Percentiles rank a stretch among this genome's conserved stretches.
These are phyloP conservation scores for Cyrtorhinus lividipennis DNA, from an alignment of 1,140 invertebrate species.

Conservation along the genomic window DNA sequence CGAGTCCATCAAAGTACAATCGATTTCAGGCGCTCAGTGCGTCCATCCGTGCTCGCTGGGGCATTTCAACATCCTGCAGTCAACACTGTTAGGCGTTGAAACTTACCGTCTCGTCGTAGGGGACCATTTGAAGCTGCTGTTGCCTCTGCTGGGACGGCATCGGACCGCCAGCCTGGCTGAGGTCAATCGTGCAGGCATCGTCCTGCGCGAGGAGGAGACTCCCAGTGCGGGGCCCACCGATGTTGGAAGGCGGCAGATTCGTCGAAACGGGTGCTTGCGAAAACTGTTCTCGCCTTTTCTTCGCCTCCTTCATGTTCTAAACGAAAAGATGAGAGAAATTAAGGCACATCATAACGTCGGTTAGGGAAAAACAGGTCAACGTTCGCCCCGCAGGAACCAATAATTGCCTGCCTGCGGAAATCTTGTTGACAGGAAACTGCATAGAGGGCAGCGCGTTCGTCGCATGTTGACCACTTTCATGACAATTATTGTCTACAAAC, in stretches of 20 bases:
- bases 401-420: too few relatives aligned
- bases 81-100: neutral
- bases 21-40: too few relatives aligned
- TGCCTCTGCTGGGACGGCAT: conserved; percentile 30
- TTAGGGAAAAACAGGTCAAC: neutral
- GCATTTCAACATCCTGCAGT: neutral
- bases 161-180: conserved; percentile 41
- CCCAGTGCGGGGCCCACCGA: conserved; percentile 47
- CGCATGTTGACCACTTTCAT: too few relatives aligned
- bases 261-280: conserved; percentile 56
- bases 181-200: conserved; percentile 46
- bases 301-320: conserved; percentile 88
- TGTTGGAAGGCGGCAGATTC: conserved; percentile 54
- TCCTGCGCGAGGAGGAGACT: conserved; percentile 46
- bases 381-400: too few relatives aligned
- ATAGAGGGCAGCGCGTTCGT: too few relatives aligned
- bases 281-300: conserved; percentile 84
- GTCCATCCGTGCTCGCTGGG: too few relatives aligned
- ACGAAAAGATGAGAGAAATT: neutral
- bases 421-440: too few relatives aligned
- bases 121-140: conserved; percentile 41
- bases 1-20: too few relatives aligned
- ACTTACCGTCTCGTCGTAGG: conserved; percentile 63
- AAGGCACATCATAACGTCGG: neutral
- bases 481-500: too few relatives aligned